Evolutionary conservation across 1,140 invertebrate species (phyloP).

Genomic region (Zaprionus africanus): DNA sequence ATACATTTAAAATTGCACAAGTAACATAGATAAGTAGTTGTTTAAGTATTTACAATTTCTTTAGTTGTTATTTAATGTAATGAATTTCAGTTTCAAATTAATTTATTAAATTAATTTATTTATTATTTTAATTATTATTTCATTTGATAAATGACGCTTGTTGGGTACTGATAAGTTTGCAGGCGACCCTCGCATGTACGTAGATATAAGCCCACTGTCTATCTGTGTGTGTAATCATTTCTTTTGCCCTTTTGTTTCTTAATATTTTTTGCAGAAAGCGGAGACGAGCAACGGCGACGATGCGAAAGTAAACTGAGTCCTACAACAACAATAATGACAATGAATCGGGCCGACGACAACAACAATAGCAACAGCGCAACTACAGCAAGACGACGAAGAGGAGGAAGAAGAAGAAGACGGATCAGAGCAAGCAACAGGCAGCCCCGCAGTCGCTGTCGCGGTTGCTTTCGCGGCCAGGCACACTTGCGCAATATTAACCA

Average conservation of each 20-base stretch:
- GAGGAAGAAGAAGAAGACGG: neutral
- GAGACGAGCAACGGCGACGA: conserved; percentile 73
- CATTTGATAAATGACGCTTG: too few relatives aligned
- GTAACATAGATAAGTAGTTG: too few relatives aligned
- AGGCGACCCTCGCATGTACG: conserved; percentile 21
- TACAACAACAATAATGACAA: conserved; percentile 59
- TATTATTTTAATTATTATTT: neutral
- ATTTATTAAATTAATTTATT: too few relatives aligned
- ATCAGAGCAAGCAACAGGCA: conserved; percentile 26
- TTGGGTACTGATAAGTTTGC: conserved; percentile 1
- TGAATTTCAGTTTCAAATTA: too few relatives aligned
- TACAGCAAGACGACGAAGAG: neutral
- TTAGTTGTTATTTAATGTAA: too few relatives aligned
- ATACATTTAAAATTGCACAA: too few relatives aligned
- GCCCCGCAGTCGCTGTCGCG: conserved; percentile 4
- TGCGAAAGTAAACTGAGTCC: conserved; percentile 69
- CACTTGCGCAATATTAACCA: conserved; percentile 71
- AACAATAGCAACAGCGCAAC: conserved; percentile 14
- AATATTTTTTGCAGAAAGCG: conserved; percentile 68
- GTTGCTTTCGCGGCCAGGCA: conserved; percentile 23
- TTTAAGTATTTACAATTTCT: too few relatives aligned
- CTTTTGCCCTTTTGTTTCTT: conserved; percentile 64
- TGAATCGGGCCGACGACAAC: conserved; percentile 42
- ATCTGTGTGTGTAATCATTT: conserved; percentile 32
- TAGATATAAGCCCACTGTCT: conserved; percentile 12